These are phyloP conservation scores for Alsophila aescularia DNA, from an alignment of 2,888 invertebrate species.

Conservation along the genomic window DNA sequence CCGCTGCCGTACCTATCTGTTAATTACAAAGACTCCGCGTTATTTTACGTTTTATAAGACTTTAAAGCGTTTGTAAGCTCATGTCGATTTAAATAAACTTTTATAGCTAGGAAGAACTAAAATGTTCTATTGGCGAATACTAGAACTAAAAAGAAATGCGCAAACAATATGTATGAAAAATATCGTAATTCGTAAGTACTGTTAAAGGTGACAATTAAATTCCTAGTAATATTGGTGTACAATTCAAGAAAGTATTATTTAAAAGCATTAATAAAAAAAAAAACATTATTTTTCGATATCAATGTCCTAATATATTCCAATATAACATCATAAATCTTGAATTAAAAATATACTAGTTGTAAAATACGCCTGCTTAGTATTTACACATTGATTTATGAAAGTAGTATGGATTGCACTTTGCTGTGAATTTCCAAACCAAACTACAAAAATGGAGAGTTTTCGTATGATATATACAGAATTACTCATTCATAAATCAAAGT, in stretches of 20 bases:
- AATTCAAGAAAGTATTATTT: too few relatives aligned
- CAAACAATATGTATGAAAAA: conserved; percentile 4
- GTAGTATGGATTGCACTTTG: neutral
- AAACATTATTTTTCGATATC: too few relatives aligned
- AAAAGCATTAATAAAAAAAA: too few relatives aligned
- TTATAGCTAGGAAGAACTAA: conserved; percentile 62
- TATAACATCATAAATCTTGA: too few relatives aligned
- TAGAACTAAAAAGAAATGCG: conserved; percentile 19
- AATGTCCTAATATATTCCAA: too few relatives aligned
- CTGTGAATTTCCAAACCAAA: neutral
- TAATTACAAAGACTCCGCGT: conserved; percentile 19
- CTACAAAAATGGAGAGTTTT: neutral
- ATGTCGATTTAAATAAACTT: conserved; percentile 56
- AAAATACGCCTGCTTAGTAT: neutral
- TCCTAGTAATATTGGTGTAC: neutral
- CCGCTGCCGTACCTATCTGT: conserved; percentile 3
- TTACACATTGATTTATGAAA: neutral
- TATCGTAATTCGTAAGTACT: conserved; percentile 6
- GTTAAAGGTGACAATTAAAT: neutral
- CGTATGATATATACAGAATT: neutral
- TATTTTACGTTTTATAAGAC: neutral
- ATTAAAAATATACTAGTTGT: too few relatives aligned
- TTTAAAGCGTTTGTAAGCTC: conserved; percentile 77
- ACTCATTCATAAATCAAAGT: neutral
- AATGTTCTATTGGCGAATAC: conserved; percentile 24